Evolutionary conservation across 2,797 vertebrate genomes (phyloP).

Genomic region (Sebastes variabilis): DNA sequence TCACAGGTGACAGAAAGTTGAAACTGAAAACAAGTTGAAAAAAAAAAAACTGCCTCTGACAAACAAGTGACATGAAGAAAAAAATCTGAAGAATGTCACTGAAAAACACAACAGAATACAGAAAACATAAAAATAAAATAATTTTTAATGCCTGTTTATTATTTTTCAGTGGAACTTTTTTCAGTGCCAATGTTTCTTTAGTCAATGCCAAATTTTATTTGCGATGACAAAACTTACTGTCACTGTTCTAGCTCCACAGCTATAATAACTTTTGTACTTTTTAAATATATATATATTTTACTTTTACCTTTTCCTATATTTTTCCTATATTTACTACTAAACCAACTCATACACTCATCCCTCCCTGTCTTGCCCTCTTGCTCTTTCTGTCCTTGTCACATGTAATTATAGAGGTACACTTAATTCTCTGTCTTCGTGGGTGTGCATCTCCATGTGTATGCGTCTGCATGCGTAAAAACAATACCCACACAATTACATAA

Average conservation of each 20-base stretch:
- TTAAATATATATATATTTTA: background rate
- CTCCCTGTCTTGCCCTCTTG: background rate
- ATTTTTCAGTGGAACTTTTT: too few species aligned
- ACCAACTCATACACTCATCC: too few species aligned
- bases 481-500: slow-evolving; percentile 2
- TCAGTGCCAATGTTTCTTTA: too few species aligned
- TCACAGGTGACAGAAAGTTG: too few species aligned
- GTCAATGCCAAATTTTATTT: too few species aligned
- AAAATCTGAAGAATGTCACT: background rate
- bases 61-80: background rate
- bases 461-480: background rate
- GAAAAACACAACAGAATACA: too few species aligned
- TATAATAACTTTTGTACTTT: background rate
- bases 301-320: background rate
- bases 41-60: too few species aligned
- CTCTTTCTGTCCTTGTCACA: slow-evolving; percentile 10
- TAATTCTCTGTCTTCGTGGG: background rate
- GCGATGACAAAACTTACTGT: background rate
- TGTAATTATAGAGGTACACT: background rate
- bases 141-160: too few species aligned
- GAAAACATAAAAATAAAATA: too few species aligned
- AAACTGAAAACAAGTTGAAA: too few species aligned
- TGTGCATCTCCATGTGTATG: background rate
- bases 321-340: background rate
- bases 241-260: background rate